Evolutionary conservation across 2,888 invertebrate species (phyloP), one percentile per base, ranked within the genome.

Genomic region (Lithophane socia): DNA sequence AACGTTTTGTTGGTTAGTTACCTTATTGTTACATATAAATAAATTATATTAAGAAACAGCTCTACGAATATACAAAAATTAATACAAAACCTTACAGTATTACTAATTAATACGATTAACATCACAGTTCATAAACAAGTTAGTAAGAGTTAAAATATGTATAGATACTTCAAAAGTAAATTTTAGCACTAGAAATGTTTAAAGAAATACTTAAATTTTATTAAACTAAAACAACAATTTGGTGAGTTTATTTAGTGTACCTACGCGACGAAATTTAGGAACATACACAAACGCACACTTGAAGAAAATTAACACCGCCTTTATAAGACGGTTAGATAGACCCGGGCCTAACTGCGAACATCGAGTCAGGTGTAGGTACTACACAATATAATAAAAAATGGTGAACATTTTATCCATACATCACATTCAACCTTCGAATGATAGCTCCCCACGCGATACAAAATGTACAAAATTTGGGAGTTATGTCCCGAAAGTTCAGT

Each of bases 71-170:
- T 96, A 96, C 96, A 96, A 96, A 88, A 96, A 96, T 95, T 94
- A 96, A 95, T 96, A 96, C 93, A 96, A 94, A 94, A 92, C 85
- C 95, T 96, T 96, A 96, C 90, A 88, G 82, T 86, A 84, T 91
- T 95, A 95, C 95, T 96, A 96, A 96, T 96, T 96, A 96, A 96
- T 96, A 96, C 96, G 92, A 96, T 96, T 96, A 95, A 96, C 96
- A 96, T 96, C 96, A 96, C 96, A 96, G 96, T 96, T 96, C 95
- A 96, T 96, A 96, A 96, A 96, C 92, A 96, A 95, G 95, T 95
- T 95, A 95, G 93, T 93, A 91, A 93, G 92, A 93, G 92, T 94
- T 94, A 94, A 92, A 94, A 93, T 94, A 94, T 87, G 82, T 88
- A 84, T 92, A 91, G 87, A 94, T 94, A 93, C 93, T 94, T 95